Conservation (phyloP, 2,888 invertebrate genomes). For the Sisyra terminalis region DNA sequence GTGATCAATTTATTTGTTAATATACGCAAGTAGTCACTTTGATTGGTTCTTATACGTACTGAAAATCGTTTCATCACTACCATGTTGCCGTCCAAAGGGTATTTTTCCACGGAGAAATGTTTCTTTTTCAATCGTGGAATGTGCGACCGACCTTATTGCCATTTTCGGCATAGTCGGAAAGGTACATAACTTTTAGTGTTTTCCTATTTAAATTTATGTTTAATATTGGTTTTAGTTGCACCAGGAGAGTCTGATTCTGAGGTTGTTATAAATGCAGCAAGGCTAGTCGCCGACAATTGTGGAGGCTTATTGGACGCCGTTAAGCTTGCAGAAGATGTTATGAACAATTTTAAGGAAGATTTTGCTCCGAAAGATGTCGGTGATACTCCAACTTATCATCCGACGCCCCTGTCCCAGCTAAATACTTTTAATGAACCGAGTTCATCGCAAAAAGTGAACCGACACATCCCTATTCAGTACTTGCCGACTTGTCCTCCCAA, state of each 20-base stretch:
- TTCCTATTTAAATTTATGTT: no score
- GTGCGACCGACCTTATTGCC: constrained; percentile 83
- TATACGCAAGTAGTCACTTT: no score
- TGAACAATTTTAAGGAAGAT: no score
- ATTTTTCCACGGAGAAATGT: constrained; percentile 72
- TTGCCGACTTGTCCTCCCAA: neutral
- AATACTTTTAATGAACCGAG: neutral
- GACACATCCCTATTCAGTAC: neutral
- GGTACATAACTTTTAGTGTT: constrained; percentile 4
- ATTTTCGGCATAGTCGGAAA: constrained; percentile 72
- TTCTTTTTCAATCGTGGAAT: constrained; percentile 66
- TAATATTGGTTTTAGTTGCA: no score
- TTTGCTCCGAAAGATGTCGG: neutral
- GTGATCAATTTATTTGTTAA: no score
- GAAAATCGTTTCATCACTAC: no score
- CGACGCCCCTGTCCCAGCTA: neutral
- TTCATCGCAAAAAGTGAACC: neutral
- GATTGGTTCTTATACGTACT: no score
- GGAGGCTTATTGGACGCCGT: no score
- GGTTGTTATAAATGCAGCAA: no score
- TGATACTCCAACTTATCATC: neutral
- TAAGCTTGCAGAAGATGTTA: no score
- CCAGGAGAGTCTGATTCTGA: no score
- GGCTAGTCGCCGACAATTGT: no score
- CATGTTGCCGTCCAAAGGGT: constrained; percentile 83